These are phyloP conservation scores for Lerista edwardsae DNA, from an alignment of 2,797 vertebrate species.

Conservation along the genomic window DNA sequence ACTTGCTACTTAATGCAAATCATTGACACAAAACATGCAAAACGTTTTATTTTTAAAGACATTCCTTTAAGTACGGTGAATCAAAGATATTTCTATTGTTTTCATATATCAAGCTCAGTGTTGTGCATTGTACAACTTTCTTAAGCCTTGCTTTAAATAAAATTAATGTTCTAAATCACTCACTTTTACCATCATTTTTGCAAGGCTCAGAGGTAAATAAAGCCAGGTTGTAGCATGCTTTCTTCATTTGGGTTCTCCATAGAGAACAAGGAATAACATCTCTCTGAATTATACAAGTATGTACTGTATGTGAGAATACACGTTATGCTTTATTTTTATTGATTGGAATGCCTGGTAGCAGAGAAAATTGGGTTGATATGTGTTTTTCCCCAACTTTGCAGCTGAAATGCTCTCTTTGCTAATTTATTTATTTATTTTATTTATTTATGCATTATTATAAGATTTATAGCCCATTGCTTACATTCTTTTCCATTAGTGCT, in stretches of 20 bases:
- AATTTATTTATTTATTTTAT: background rate
- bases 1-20: background rate
- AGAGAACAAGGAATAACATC: conserved; percentile 24
- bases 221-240: background rate
- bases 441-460: background rate
- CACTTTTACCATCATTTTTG: conserved; percentile 24
- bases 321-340: conserved; percentile 30
- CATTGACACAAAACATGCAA: background rate
- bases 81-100: too few relatives aligned
- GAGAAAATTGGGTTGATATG: background rate
- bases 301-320: background rate
- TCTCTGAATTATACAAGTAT: conserved; percentile 12
- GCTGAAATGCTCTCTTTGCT: conserved; percentile 8
- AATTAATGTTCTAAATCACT: conserved; percentile 45
- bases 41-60: background rate
- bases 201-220: conserved; percentile 9
- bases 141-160: conserved; percentile 7
- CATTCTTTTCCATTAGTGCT: background rate
- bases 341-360: conserved; percentile 11
- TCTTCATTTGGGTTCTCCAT: conserved; percentile 30
- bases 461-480: background rate
- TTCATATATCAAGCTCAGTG: background rate
- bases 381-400: conserved; percentile 13
- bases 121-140: background rate
- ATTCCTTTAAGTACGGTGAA: fast-evolving